These are phyloP conservation scores for Hypocryptadius cinnamomeus DNA, from an alignment of 2,113 vertebrate species.

Conservation along the genomic window DNA sequence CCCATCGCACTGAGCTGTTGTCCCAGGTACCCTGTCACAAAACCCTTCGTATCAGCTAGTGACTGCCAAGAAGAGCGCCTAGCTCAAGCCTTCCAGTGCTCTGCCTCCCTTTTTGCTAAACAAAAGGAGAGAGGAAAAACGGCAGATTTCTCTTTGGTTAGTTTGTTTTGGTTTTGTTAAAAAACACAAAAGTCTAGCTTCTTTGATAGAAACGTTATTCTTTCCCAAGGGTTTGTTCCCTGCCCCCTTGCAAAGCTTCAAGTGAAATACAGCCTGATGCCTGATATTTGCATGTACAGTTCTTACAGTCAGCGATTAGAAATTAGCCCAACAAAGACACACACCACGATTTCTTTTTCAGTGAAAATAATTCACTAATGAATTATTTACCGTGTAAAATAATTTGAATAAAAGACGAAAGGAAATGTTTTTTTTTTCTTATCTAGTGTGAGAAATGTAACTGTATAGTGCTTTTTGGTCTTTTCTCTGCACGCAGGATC, in stretches of 20 bases:
- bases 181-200: neutral
- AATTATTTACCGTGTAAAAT: neutral
- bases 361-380: neutral
- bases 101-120: neutral
- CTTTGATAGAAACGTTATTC: neutral
- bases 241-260: neutral
- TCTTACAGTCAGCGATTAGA: neutral
- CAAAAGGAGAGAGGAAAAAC: neutral
- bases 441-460: neutral
- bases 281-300: neutral
- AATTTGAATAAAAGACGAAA: neutral
- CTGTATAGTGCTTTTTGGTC: neutral
- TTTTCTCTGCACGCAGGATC: neutral
- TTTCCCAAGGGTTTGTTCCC: neutral
- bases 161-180: neutral
- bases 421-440: rapidly evolving
- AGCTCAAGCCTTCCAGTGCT: neutral
- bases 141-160: neutral
- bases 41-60: rapidly evolving
- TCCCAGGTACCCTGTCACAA: rapidly evolving
- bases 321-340: neutral
- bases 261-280: neutral
- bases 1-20: rapidly evolving
- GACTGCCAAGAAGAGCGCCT: neutral
- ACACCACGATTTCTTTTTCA: neutral